A percentile compares a stretch with the other conserved stretches of the same genome.
Evolutionary conservation across 2,113 vertebrate species (phyloP).

Genomic region (Mus pahari): DNA sequence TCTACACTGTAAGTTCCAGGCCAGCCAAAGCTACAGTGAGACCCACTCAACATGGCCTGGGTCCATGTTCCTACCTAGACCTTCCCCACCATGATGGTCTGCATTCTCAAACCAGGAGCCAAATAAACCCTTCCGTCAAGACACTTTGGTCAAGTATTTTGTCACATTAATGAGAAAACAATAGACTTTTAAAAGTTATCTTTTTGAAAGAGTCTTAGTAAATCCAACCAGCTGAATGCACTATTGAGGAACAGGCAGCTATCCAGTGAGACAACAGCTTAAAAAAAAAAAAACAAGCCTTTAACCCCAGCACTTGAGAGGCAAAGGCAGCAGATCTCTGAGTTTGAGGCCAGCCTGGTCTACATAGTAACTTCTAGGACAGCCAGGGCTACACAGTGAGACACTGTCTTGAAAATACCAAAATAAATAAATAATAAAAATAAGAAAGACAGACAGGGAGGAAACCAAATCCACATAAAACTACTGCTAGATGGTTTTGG

Average conservation of each 20-base stretch:
- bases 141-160: neutral
- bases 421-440: neutral
- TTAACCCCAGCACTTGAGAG: neutral
- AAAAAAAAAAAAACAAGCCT: neutral
- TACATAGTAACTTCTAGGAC: neutral
- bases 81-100: neutral
- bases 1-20: neutral
- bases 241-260: neutral
- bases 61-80: neutral
- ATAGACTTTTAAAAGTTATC: neutral
- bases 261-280: neutral
- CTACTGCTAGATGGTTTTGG: conserved; percentile 18
- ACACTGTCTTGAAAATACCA: neutral
- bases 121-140: neutral
- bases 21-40: neutral
- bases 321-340: neutral
- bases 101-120: neutral
- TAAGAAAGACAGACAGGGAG: neutral
- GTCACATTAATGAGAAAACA: neutral
- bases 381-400: neutral
- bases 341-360: neutral
- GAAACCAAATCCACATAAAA: neutral
- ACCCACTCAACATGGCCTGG: neutral
- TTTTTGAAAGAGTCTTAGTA: neutral
- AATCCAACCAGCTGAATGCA: neutral